Base-by-base conservation (phyloP, 2,113 vertebrate species). In the Pangasianodon hypophthalmus region DNA sequence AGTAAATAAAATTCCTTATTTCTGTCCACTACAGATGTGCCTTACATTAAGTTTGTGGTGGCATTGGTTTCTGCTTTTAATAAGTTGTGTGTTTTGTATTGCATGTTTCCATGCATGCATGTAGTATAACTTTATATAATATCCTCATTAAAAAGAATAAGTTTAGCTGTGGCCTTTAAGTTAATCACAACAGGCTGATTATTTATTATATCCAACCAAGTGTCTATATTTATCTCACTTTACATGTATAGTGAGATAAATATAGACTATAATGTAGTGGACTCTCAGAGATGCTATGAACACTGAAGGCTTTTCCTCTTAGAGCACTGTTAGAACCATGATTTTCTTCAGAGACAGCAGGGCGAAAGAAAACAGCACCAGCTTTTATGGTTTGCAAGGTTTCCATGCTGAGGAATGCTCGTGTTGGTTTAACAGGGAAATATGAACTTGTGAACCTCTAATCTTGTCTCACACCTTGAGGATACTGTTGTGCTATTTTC, bases 381-480 rank as follows among this genome's bases (percentile, higher is more conserved):
- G 82, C n/a, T 86, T 89, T 89, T 89, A 89, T 80, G 84, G 85
- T 64, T 50, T 54, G 41, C 84, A 86, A 67, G 84, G 73, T 86
- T 89, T 89, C 73, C 88, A 86, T 54, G 19, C 56, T n/a, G 32
- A 64, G 88, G 73, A 86, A 86, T 86, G 71, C 58, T 80, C 83
- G 16, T 85, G 37, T 50, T 71, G 62, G 32, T 24, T 75, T 16
- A 58, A 54, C 16, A 50, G 16, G 29, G 46, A 60, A 85, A 50
- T 41, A 41, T 73, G 64, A 81, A 67, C 81, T 84, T 52, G 21
- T 75, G 41, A 84, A 88, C 79, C n/a, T 50, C 48, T 85, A 52
- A 85, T 85, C 54, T 62, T 56, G 8, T 41, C 79, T 26, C n/a
- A 29, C 29, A 41, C 54, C 18, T n/a, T 67, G 56, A 48, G 73